phyloP scores from a whole-genome alignment of 2,797 vertebrate species.

The Tragelaphus oryx region DNA sequence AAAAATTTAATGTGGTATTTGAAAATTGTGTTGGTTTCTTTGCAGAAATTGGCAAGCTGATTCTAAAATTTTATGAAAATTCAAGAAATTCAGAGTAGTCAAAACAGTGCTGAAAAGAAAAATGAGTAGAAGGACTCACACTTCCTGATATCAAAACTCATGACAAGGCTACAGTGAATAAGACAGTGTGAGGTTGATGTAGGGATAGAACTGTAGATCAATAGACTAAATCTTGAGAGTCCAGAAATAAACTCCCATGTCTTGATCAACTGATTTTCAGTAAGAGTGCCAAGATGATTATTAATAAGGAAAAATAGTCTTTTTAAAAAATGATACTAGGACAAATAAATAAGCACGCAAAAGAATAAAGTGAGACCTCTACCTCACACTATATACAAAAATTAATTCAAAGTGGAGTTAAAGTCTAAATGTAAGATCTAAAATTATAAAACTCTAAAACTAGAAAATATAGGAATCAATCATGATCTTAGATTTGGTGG shows the following conservation, averaged over 20 bases:
- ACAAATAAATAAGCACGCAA: neutral
- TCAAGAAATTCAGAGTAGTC: neutral
- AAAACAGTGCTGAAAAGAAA: neutral
- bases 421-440: neutral
- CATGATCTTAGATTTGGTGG: neutral
- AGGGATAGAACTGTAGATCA: neutral
- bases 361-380: neutral
- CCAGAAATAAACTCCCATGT: neutral
- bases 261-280: neutral
- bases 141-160: neutral
- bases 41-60: neutral
- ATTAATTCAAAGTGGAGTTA: neutral
- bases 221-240: neutral
- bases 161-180: neutral
- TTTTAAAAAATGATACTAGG: neutral
- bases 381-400: neutral
- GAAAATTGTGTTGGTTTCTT: neutral
- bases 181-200: neutral
- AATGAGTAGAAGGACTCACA: neutral
- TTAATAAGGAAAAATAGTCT: neutral
- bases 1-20: neutral
- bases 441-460: neutral
- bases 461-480: neutral
- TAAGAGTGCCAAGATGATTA: neutral
- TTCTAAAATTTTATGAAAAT: constrained; percentile 4